Base-by-base conservation (phyloP, 2,888 invertebrate genomes). In the Lasius platythorax region DNA sequence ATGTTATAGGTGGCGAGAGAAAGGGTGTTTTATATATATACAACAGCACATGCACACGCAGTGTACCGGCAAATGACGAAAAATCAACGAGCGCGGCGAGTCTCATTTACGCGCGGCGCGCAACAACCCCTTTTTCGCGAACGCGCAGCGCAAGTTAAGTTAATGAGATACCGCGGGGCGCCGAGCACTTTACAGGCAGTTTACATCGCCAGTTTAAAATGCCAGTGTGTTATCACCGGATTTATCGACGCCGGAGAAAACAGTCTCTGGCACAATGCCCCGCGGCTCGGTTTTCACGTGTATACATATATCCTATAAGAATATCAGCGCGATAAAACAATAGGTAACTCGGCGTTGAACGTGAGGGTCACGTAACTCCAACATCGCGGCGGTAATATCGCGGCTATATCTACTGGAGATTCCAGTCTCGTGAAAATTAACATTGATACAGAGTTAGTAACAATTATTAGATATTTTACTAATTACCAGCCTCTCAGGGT, bases 151-250 rank as follows among this genome's bases (percentile, higher is more conserved):
- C 83, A 67, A 74, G 83, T 85, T 86, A 85, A 84, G 81, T 82
- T 86, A 83, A 82, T 76, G 76, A 67, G 89, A 75, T 84, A 46
- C 68, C 74, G 43, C 50, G n/a, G 8, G 50, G 50, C 50, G 40
- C 63, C 12, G 82, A 66, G 75, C 61, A 79, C 86, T 90, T 90
- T 88, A 87, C 89, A 90, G 87, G 89, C 87, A 89, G 89, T 90
- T 90, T 90, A 90, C 89, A 90, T 86, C 81, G 86, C 88, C 50
- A n/a, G 84, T 83, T 88, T 87, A 90, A 88, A 90, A 86, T 82
- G 87, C 82, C 75, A 78, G 79, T 85, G 89, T 73, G 56, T 74
- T 75, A 81, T 72, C 88, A 58, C 33, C 86, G 86, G 89, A 90
- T 90, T 90, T 90, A 90, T 87, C 79, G 90, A 86, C 67, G 84